Evolutionary conservation across 1,140 invertebrate genomes (phyloP).

Genomic region (Nasonia vitripennis): DNA sequence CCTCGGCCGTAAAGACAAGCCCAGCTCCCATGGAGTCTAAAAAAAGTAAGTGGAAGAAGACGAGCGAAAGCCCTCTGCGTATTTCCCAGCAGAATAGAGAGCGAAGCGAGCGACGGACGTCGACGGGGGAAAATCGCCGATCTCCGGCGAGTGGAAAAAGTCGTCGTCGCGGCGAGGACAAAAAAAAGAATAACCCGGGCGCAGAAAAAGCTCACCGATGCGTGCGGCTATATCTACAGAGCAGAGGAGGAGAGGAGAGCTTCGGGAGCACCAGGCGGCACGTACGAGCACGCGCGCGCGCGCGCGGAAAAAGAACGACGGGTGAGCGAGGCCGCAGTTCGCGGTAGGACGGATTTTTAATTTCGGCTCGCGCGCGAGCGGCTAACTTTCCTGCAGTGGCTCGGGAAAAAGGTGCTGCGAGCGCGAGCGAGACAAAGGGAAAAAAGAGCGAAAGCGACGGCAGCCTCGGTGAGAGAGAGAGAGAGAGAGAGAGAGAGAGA

Average conservation of each 20-base stretch:
- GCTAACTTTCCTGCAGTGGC: conserved; percentile 40
- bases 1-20: background rate
- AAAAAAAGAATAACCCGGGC: background rate
- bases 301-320: conserved; percentile 35
- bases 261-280: background rate
- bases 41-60: conserved; percentile 43
- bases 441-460: conserved; percentile 35
- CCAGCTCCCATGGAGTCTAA: background rate
- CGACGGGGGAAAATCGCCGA: conserved; percentile 38
- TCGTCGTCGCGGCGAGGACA: conserved; percentile 2
- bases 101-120: conserved; percentile 13
- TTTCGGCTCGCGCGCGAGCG: conserved; percentile 40
- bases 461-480: background rate
- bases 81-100: conserved; percentile 9
- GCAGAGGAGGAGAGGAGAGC: background rate
- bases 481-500: conserved; percentile 29
- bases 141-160: conserved; percentile 46
- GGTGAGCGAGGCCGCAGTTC: conserved; percentile 1
- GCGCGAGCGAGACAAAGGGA: conserved; percentile 22
- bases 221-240: background rate
- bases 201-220: background rate
- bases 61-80: background rate
- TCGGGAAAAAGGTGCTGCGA: background rate
- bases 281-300: conserved; percentile 3
- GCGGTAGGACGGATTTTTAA: conserved; percentile 50